Evolutionary conservation across 2,113 vertebrate species (phyloP).

Genomic region (Bos indicus): DNA sequence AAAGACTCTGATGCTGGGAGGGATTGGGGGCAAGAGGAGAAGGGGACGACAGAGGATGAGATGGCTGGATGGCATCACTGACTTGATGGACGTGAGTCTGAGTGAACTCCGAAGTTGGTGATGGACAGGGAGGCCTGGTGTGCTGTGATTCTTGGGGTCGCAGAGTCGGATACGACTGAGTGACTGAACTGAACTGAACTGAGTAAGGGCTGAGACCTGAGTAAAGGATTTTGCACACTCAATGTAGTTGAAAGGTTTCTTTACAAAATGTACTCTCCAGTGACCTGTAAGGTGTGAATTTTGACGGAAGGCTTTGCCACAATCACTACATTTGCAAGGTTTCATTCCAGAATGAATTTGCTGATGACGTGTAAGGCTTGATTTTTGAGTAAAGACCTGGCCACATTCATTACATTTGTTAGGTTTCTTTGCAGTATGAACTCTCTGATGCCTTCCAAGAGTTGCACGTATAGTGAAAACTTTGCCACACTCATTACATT

Average conservation of each 20-base stretch:
- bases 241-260: background rate
- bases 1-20: too few relatives aligned
- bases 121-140: too few relatives aligned
- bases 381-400: background rate
- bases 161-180: too few relatives aligned
- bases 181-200: too few relatives aligned
- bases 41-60: too few relatives aligned
- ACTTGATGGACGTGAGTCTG: too few relatives aligned
- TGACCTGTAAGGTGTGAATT: background rate
- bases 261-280: background rate
- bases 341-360: background rate
- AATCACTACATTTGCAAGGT: slow-evolving; percentile 14
- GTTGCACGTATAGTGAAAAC: background rate
- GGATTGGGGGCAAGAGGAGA: too few relatives aligned
- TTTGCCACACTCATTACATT: background rate
- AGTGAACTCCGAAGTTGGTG: too few relatives aligned
- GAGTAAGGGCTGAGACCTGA: background rate
- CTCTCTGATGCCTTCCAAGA: background rate
- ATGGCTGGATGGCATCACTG: too few relatives aligned
- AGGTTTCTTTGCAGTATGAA: background rate
- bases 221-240: background rate
- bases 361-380: background rate
- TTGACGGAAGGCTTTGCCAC: background rate
- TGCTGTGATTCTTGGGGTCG: too few relatives aligned
- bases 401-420: background rate